These are phyloP conservation scores for Epizoanthus ramosus DNA, from an alignment of 92 coral and sea anemone species.

Conservation along the genomic window DNA sequence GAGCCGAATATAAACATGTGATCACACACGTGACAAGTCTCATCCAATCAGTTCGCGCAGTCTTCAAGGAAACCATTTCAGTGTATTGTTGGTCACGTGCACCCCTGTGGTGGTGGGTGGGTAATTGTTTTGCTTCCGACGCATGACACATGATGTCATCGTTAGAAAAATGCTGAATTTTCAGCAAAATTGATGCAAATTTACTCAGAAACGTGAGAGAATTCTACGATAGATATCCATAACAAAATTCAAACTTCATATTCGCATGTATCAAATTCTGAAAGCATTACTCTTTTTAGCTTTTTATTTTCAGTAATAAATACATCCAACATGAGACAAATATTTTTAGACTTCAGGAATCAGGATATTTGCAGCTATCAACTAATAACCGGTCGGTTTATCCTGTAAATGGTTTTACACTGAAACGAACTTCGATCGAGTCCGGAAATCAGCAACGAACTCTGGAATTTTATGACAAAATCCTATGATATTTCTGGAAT, in stretches of 20 bases:
- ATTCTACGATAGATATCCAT: neutral
- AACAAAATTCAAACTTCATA: neutral
- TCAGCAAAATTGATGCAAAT: neutral
- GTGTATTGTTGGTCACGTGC: conserved; percentile 26
- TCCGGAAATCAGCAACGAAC: conserved; percentile 14
- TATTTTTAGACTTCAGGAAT: too few species aligned
- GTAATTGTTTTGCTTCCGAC: conserved; percentile 8
- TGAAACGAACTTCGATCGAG: neutral
- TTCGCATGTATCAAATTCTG: too few species aligned
- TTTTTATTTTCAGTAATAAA: neutral
- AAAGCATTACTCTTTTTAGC: too few species aligned
- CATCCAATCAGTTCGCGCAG: conserved; percentile 14
- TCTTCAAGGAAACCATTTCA: conserved; percentile 33
- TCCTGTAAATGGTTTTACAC: neutral
- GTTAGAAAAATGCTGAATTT: conserved; percentile 20
- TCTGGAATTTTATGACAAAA: conserved; percentile 8
- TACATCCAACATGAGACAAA: neutral
- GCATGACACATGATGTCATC: conserved; percentile 34
- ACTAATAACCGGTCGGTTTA: too few species aligned
- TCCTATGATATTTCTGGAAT: neutral
- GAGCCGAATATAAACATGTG: conserved; percentile 34
- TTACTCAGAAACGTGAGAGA: conserved; percentile 33
- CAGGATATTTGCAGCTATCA: too few species aligned
- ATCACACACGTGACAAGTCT: conserved; percentile 33
- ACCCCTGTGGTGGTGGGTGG: conserved; percentile 12